Evolutionary conservation across 2,797 vertebrate species (phyloP).

Genomic region (Poecile montanus): DNA sequence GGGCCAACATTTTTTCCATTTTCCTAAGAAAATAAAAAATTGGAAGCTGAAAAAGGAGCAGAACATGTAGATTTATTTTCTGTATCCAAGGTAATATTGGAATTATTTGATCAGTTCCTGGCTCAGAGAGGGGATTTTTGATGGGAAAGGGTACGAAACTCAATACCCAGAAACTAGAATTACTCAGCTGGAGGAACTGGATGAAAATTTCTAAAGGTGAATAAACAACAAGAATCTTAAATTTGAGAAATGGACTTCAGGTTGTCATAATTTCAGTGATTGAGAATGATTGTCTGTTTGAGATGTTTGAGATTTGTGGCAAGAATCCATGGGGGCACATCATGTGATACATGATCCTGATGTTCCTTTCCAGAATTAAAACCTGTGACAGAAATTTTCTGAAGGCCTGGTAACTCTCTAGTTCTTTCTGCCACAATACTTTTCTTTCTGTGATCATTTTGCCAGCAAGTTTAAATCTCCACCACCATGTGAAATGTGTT

Average conservation of each 20-base stretch:
- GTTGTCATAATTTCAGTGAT: not conserved
- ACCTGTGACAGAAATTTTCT: not conserved
- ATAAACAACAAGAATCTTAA: not conserved
- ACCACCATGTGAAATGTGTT: accelerated
- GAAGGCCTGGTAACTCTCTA: not conserved
- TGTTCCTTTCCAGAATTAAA: not conserved
- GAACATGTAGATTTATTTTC: not conserved
- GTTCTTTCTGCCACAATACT: not conserved
- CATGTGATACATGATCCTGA: not conserved
- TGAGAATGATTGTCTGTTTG: not conserved
- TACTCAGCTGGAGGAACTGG: not conserved
- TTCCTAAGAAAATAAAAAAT: not conserved
- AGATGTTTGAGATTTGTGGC: not conserved
- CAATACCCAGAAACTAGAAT: not conserved
- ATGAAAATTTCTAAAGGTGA: not conserved
- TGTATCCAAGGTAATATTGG: not conserved
- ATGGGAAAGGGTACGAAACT: not conserved
- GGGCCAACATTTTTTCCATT: not conserved
- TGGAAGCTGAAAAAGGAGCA: not conserved
- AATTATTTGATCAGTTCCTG: not conserved
- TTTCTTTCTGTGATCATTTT: not conserved
- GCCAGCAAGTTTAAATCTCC: not conserved
- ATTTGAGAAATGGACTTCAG: not conserved
- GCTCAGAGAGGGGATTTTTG: not conserved
- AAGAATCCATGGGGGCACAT: not conserved